These are phyloP conservation scores for Troides helena DNA, from an alignment of 2,888 invertebrate species.

Conservation along the genomic window DNA sequence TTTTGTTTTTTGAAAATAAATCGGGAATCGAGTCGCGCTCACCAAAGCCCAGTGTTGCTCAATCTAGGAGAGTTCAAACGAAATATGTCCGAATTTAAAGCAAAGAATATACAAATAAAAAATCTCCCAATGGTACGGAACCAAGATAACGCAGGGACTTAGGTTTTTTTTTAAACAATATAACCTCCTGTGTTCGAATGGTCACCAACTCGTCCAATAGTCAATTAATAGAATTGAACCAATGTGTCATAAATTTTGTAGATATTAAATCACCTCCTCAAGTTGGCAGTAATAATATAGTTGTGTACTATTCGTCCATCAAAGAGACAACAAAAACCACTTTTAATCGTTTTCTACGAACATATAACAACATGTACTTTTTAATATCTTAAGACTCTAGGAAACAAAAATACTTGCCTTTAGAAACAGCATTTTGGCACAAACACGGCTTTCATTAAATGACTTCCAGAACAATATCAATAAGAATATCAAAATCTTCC, in stretches of 20 bases:
- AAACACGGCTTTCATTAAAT: conserved; percentile 8
- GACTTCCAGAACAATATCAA: conserved; percentile 12
- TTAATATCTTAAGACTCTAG: conserved; percentile 20
- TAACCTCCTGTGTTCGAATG: background rate
- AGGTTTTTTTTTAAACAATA: too few species aligned
- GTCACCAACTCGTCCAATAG: background rate
- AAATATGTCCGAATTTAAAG: background rate
- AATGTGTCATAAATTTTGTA: background rate
- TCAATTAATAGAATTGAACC: background rate
- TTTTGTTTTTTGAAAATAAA: background rate
- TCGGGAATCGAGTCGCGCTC: background rate
- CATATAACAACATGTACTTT: conserved; percentile 4
- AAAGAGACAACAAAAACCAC: conserved; percentile 8
- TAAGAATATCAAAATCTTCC: conserved; percentile 32
- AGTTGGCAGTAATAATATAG: background rate
- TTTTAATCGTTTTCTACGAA: background rate
- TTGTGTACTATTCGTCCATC: background rate
- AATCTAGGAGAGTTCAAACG: background rate
- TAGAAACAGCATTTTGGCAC: conserved; percentile 4
- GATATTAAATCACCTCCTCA: background rate
- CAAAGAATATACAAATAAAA: background rate
- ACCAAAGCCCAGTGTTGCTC: background rate
- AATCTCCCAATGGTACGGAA: background rate
- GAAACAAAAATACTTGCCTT: conserved; percentile 28
- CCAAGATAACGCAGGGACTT: background rate